Evolutionary conservation across 1,140 invertebrate genomes (phyloP).

Genomic region (Trichomalopsis sarcophagae): DNA sequence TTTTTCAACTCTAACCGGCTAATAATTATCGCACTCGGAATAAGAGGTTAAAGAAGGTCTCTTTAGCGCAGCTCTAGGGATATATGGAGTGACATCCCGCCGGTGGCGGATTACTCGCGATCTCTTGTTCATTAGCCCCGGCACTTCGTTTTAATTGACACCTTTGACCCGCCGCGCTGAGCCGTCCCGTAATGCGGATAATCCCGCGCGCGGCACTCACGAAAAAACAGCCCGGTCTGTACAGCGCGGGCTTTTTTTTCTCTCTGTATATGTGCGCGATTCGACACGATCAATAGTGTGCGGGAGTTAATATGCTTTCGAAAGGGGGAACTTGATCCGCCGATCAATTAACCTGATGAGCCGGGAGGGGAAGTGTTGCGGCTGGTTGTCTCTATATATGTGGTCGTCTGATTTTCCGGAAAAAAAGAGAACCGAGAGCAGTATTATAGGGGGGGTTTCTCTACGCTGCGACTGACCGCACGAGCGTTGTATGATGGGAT

Average conservation of each 20-base stretch:
- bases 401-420: background rate
- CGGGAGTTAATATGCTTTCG: background rate
- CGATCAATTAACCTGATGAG: constrained; percentile 3
- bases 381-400: background rate
- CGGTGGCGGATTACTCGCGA: constrained; percentile 63
- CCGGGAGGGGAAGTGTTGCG: background rate
- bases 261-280: background rate
- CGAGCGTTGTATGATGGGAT: background rate
- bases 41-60: constrained; percentile 59
- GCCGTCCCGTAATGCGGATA: constrained; percentile 50
- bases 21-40: constrained; percentile 28
- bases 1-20: background rate
- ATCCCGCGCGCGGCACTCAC: constrained; percentile 40
- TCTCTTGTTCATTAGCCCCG: constrained; percentile 69
- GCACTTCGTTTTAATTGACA: constrained; percentile 71
- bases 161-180: constrained; percentile 62
- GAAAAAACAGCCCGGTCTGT: background rate
- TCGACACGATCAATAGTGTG: background rate
- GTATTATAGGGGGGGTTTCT: background rate
- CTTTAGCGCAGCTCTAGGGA: constrained; percentile 54
- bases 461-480: background rate
- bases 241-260: background rate
- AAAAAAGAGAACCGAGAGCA: background rate
- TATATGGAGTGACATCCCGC: constrained; percentile 58
- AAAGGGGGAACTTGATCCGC: background rate